These are phyloP conservation scores for Uropetala carovei DNA, from an alignment of 2,888 invertebrate species.

Conservation along the genomic window DNA sequence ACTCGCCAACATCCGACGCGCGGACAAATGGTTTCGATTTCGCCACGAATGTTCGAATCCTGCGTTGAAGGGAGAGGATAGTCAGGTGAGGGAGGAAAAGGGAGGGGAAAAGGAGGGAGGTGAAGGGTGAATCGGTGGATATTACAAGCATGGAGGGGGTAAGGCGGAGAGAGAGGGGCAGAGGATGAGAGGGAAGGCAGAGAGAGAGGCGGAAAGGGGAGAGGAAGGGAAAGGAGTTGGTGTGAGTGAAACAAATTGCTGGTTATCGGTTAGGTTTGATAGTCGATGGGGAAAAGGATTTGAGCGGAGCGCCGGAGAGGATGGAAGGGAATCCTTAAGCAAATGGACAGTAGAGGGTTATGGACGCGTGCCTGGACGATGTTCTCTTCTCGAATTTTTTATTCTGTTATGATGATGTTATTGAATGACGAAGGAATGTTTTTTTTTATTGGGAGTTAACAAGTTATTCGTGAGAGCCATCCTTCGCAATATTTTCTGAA, in stretches of 20 bases:
- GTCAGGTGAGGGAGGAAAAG: background rate
- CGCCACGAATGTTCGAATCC: slow-evolving; percentile 52
- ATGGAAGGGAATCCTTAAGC: too few relatives aligned
- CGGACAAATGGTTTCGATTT: slow-evolving; percentile 61
- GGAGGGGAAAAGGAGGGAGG: background rate
- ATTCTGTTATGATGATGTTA: too few relatives aligned
- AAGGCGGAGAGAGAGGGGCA: background rate
- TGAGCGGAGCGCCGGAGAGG: background rate
- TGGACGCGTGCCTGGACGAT: too few relatives aligned
- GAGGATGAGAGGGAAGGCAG: background rate
- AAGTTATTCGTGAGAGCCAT: too few relatives aligned
- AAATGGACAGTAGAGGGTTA: too few relatives aligned
- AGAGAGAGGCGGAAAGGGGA: background rate
- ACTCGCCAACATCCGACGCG: slow-evolving; percentile 59
- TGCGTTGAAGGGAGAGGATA: background rate
- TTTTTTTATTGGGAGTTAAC: too few relatives aligned
- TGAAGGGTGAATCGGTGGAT: background rate
- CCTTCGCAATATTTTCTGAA: too few relatives aligned
- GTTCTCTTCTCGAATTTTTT: too few relatives aligned
- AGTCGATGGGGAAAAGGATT: background rate
- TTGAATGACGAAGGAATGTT: too few relatives aligned
- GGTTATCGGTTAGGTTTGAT: background rate
- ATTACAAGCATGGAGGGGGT: background rate
- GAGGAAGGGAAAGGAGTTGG: background rate
- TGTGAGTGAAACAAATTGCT: background rate